These are phyloP conservation scores for Ryuthela nishihirai DNA, from an alignment of 2,888 invertebrate genomes.

Conservation along the genomic window DNA sequence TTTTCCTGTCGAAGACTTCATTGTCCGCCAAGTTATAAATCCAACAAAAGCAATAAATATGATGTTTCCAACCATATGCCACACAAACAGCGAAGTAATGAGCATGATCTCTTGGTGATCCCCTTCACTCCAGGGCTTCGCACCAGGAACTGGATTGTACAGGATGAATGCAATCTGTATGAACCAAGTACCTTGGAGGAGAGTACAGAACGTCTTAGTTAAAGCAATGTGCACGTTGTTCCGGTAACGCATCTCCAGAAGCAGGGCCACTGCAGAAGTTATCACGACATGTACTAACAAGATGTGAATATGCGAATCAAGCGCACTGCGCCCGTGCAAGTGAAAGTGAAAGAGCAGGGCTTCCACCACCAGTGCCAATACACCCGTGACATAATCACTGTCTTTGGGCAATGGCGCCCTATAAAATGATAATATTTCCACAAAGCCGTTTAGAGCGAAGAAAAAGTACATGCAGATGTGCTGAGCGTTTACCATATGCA, in stretches of 20 bases:
- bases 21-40: neutral
- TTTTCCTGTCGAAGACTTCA: too few species aligned
- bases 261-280: constrained; percentile 45
- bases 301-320: too few species aligned
- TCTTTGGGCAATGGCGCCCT: constrained; percentile 48
- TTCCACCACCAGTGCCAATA: too few species aligned
- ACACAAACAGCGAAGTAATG: constrained; percentile 48
- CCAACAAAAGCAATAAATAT: neutral
- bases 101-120: constrained; percentile 48
- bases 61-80: constrained; percentile 43
- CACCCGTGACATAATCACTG: too few species aligned
- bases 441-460: constrained; percentile 52
- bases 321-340: too few species aligned
- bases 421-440: constrained; percentile 51
- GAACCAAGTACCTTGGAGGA: constrained; percentile 57
- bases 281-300: too few species aligned
- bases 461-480: constrained; percentile 57
- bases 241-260: constrained; percentile 51
- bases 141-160: constrained; percentile 51
- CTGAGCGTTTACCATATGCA: constrained; percentile 54
- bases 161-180: constrained; percentile 55
- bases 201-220: constrained; percentile 49
- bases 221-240: constrained; percentile 49
- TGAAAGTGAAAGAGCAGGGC: too few species aligned
- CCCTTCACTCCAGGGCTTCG: constrained; percentile 45